phyloP scores from a whole-genome alignment of 2,888 invertebrate species.

The Synanthedon andrenaeformis region DNA sequence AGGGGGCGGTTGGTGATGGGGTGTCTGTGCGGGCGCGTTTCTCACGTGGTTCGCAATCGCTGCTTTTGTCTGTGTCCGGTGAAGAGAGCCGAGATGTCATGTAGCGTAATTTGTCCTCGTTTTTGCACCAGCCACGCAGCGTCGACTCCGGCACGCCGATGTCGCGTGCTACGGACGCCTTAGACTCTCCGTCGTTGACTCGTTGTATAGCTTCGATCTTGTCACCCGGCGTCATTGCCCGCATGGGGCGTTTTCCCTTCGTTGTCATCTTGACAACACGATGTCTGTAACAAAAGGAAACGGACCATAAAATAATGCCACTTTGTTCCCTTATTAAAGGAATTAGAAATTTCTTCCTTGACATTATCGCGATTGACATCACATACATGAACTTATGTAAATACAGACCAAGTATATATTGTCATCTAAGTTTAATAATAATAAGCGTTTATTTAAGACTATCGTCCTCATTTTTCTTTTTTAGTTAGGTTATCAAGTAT shows the following conservation, averaged over 20 bases:
- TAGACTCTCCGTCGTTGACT: conserved; percentile 87
- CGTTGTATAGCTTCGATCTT: conserved; percentile 86
- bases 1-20: conserved; percentile 31
- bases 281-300: conserved; percentile 40
- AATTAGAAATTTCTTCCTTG: too few species aligned
- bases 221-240: conserved; percentile 80
- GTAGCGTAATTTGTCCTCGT: conserved; percentile 79
- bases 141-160: conserved; percentile 90
- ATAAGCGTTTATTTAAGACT: too few species aligned
- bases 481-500: too few species aligned
- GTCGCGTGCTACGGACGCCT: conserved; percentile 86
- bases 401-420: too few species aligned
- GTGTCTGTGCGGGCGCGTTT: conserved; percentile 59
- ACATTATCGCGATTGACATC: too few species aligned
- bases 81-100: conserved; percentile 78
- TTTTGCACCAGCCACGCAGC: conserved; percentile 89
- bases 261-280: conserved; percentile 70
- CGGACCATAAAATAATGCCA: neutral
- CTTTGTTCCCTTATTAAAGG: too few species aligned
- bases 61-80: conserved; percentile 76
- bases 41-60: conserved; percentile 56
- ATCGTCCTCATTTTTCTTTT: too few species aligned
- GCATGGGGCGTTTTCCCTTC: conserved; percentile 83
- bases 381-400: too few species aligned
- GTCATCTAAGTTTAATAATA: too few species aligned